phyloP scores from a whole-genome alignment of 2,888 invertebrate species.

The Erannis defoliaria region DNA sequence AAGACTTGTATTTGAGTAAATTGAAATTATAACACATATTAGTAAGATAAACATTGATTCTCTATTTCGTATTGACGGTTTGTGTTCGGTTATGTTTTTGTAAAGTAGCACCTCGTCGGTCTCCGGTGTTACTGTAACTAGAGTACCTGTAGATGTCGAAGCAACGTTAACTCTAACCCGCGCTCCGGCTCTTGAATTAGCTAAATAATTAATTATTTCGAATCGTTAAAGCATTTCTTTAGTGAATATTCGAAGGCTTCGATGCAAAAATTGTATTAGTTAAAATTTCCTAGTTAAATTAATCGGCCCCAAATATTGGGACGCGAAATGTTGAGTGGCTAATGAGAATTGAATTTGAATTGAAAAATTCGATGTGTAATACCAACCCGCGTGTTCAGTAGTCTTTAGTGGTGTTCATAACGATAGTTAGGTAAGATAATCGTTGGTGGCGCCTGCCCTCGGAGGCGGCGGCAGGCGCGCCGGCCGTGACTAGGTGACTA shows the following conservation, averaged over 20 bases:
- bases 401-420: constrained; percentile 32
- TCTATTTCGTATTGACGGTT: constrained; percentile 14
- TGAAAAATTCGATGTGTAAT: constrained; percentile 32
- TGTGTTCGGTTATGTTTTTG: constrained; percentile 22
- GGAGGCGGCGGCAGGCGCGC: neutral
- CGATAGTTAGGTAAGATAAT: constrained; percentile 18
- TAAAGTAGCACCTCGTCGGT: constrained; percentile 28
- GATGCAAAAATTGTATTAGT: constrained; percentile 32
- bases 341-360: constrained; percentile 31
- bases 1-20: constrained; percentile 35
- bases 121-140: constrained; percentile 36
- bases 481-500: constrained; percentile 26
- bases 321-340: constrained; percentile 16
- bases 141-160: constrained; percentile 33
- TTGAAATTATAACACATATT: constrained; percentile 33
- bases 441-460: neutral
- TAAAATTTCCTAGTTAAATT: constrained; percentile 37
- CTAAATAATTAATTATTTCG: constrained; percentile 26
- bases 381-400: constrained; percentile 39
- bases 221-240: constrained; percentile 29
- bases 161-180: constrained; percentile 17
- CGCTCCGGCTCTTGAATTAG: constrained; percentile 32
- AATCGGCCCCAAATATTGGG: constrained; percentile 29
- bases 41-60: constrained; percentile 20
- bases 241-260: constrained; percentile 31